phyloP scores from a whole-genome alignment of 2,888 invertebrate species.

The Drosophila neotestacea region DNA sequence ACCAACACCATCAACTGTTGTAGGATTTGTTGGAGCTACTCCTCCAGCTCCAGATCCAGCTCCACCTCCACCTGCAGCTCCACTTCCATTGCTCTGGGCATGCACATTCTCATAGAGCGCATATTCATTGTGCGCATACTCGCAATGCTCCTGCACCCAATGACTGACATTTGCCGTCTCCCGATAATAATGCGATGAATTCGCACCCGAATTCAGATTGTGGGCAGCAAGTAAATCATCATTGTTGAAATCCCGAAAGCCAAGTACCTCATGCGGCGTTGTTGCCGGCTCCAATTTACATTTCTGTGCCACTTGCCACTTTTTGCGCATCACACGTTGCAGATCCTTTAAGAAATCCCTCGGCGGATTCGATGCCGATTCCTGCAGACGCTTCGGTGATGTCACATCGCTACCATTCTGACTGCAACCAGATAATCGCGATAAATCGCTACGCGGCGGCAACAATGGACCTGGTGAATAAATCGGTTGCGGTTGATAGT shows the following conservation, averaged over 20 bases:
- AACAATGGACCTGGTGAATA: constrained; percentile 87
- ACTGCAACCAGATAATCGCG: constrained; percentile 88
- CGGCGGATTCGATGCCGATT: constrained; percentile 90
- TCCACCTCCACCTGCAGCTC: neutral
- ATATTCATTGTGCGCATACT: constrained; percentile 79
- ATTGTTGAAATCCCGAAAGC: constrained; percentile 92
- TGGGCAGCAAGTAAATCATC: constrained; percentile 84
- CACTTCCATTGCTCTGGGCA: constrained; percentile 65
- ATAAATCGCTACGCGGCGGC: constrained; percentile 91
- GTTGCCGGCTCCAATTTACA: constrained; percentile 95
- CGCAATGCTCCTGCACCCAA: constrained; percentile 95
- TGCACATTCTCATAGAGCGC: constrained; percentile 91
- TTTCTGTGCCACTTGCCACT: constrained; percentile 97
- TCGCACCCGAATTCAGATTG: constrained; percentile 79
- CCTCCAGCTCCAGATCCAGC: neutral
- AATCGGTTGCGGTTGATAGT: constrained; percentile 58
- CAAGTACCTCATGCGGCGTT: constrained; percentile 95
- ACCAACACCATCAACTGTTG: neutral
- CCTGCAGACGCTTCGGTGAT: constrained; percentile 91
- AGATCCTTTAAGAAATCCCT: constrained; percentile 94
- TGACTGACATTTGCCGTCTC: constrained; percentile 92
- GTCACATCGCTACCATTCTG: constrained; percentile 83
- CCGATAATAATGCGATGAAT: constrained; percentile 84
- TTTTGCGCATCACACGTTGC: constrained; percentile 96
- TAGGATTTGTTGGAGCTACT: neutral